Evolutionary conservation across 2,888 invertebrate species (phyloP), one percentile per base, ranked within the genome.

Genomic region (Cosmopolites sordidus): DNA sequence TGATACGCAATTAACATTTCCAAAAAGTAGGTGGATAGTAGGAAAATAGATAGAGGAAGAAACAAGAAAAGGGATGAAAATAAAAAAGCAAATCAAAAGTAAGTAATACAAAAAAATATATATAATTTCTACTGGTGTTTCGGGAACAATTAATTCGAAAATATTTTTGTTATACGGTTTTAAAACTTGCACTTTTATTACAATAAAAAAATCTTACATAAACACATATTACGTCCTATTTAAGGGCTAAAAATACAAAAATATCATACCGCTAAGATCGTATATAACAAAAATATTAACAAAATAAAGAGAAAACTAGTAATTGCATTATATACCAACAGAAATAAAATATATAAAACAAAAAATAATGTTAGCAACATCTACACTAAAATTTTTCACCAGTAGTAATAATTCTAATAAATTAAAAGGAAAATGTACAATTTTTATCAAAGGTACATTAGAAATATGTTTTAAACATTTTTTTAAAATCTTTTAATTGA

Each of bases 121-220:
- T 68, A 65, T 67, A 68, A 67, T 68, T 67, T 65, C 67, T 68
- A 68, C 67, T 68, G 68, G 67, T 64, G 67, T 64, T 51, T 40
- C 58, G 59, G 60, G 62, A 66, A 65, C 65, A 66, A 67, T 60
- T 64, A 62, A 63, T 62, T 64, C 64, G 64, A 59, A 63, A 66
- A 68, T 66, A 68, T 66, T 66, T 67, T 66, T 65, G 65, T 65
- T 64, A 65, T 54, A 57, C 55, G 52, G 56, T 59, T 56, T 22
- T 51, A 60, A 60, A 64, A 66, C 64, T 66, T 67, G 65, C 65
- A 67, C 64, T 66, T 66, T 56, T 60, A 64, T 60, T 59, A 64
- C 60, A 65, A 62, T 58, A 56, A 62, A 59, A 63, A 62, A 61
- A 49, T 58, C 61, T 61, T 62, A 58, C 56, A 62, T 59, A 62